Conservation (phyloP, 2,113 vertebrate species). For the Oostethus manadensis region DNA sequence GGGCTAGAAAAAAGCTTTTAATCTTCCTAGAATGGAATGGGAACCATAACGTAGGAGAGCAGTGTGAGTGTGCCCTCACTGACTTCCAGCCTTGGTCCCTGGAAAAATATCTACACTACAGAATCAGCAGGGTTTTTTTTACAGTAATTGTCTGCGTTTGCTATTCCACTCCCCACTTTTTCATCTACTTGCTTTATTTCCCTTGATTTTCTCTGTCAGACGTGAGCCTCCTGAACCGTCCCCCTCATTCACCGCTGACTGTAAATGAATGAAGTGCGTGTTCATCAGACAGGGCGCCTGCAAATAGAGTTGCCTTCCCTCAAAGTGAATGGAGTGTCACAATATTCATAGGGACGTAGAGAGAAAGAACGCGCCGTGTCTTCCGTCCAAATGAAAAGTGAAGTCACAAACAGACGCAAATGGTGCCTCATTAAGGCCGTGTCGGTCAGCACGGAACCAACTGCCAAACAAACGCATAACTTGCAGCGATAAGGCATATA, state of each 20-base stretch:
- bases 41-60: no score
- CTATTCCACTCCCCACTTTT: conserved; percentile 2
- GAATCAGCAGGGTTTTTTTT: no score
- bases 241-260: conserved; percentile 10
- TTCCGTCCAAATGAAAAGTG: conserved; percentile 41
- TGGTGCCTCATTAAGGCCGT: conserved; percentile 21
- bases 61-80: no score
- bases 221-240: not conserved
- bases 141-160: not conserved
- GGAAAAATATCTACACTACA: no score
- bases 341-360: conserved; percentile 27
- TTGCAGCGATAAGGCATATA: not conserved
- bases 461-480: conserved; percentile 14
- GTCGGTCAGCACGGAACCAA: conserved; percentile 7
- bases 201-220: conserved; percentile 31
- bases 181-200: conserved; percentile 12
- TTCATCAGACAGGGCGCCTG: conserved; percentile 57
- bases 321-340: conserved; percentile 37
- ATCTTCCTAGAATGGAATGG: no score
- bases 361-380: conserved; percentile 13
- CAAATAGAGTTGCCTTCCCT: conserved; percentile 43
- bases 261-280: conserved; percentile 46
- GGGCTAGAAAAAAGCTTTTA: no score
- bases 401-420: conserved; percentile 28
- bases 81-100: no score